phyloP scores from a whole-genome alignment of 1,140 invertebrate genomes.

The Drosophila elegans region DNA sequence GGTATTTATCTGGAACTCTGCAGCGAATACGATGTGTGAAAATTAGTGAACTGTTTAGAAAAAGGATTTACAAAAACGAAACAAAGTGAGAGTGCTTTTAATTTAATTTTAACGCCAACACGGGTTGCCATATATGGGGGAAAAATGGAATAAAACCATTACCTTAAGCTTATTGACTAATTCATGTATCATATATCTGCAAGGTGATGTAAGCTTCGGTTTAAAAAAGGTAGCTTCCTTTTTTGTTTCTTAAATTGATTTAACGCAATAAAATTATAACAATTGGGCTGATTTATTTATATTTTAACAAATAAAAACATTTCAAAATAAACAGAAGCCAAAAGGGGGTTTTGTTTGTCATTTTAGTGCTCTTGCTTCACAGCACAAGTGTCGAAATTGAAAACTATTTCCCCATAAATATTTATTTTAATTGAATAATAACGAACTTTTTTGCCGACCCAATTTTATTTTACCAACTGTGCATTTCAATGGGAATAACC shows the following conservation, averaged over 20 bases:
- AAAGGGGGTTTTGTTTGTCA: not conserved
- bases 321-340: no score
- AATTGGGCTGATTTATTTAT: not conserved
- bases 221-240: not conserved
- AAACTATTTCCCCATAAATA: conserved; percentile 17
- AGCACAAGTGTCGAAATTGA: conserved; percentile 1
- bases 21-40: conserved; percentile 18
- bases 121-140: no score
- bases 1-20: conserved; percentile 6
- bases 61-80: not conserved
- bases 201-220: no score
- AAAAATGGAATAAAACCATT: no score
- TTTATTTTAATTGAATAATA: conserved; percentile 3
- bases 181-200: no score
- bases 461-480: conserved; percentile 5
- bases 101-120: not conserved
- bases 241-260: not conserved
- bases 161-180: no score
- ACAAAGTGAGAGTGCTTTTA: no score
- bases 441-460: not conserved
- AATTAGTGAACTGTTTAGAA: conserved; percentile 29
- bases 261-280: no score
- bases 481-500: conserved; percentile 22
- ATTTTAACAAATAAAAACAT: no score
- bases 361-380: not conserved